Evolutionary conservation across 1,140 invertebrate species (phyloP).

Genomic region (Glossosoma conforme): DNA sequence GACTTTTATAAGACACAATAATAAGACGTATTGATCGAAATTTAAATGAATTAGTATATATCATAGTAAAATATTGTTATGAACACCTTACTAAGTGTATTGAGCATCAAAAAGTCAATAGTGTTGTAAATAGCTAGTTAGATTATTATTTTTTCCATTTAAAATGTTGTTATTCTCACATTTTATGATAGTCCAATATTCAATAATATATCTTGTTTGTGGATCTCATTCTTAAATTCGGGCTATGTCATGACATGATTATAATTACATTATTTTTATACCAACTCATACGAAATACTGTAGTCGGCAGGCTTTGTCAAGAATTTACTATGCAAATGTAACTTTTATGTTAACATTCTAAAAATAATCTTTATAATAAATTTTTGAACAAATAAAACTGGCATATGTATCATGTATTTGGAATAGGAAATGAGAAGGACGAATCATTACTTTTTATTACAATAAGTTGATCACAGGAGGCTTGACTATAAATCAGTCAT

Average conservation of each 20-base stretch:
- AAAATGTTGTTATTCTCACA: not conserved
- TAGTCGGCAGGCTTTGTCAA: not conserved
- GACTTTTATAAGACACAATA: not conserved
- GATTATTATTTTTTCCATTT: not conserved
- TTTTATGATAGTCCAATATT: not conserved
- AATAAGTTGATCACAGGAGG: too few relatives aligned
- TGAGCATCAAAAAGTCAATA: not conserved
- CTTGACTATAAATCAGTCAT: not conserved
- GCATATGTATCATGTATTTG: not conserved
- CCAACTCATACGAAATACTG: too few relatives aligned
- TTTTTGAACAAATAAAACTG: not conserved
- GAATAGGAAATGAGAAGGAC: too few relatives aligned
- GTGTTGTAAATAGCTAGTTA: not conserved
- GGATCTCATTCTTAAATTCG: not conserved
- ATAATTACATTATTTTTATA: too few relatives aligned
- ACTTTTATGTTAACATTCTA: not conserved
- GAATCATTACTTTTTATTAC: too few relatives aligned
- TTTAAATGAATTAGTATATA: not conserved
- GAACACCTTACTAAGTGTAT: too few relatives aligned
- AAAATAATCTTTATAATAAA: not conserved
- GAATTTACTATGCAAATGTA: not conserved
- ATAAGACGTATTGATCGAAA: not conserved
- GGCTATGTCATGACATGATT: not conserved
- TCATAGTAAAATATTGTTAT: not conserved
- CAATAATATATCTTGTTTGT: not conserved